Percentiles rank a stretch among this genome's conserved stretches.
Conservation (phyloP, 2,113 vertebrate species). For the Solea solea region DNA sequence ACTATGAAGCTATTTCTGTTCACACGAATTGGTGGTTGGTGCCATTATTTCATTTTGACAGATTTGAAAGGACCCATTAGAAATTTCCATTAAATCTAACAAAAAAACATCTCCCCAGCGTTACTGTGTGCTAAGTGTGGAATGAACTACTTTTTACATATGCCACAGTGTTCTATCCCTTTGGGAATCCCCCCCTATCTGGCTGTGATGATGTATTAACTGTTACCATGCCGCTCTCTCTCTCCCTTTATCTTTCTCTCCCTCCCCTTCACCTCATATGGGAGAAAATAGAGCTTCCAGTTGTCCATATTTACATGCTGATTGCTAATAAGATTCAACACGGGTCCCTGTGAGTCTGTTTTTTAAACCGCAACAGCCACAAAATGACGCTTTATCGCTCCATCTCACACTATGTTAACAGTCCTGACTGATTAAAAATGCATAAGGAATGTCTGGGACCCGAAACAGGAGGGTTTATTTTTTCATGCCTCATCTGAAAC, state of each 20-base stretch:
- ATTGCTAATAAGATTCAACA: conserved; percentile 55
- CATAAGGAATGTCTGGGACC: conserved; percentile 77
- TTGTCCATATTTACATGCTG: conserved; percentile 47
- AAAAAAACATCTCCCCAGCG: conserved; percentile 78
- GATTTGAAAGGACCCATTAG: conserved; percentile 77
- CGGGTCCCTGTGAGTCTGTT: conserved; percentile 47
- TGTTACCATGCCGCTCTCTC: conserved; percentile 66
- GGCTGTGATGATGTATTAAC: conserved; percentile 76
- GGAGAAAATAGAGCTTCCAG: conserved; percentile 55
- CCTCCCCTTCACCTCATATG: conserved; percentile 59
- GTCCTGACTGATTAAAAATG: conserved; percentile 78
- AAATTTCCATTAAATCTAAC: conserved; percentile 79
- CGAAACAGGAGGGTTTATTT: conserved; percentile 72
- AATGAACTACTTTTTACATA: conserved; percentile 82
- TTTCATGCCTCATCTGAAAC: conserved; percentile 75
- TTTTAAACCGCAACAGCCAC: conserved; percentile 54
- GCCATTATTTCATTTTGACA: conserved; percentile 76
- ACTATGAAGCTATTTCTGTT: conserved; percentile 75
- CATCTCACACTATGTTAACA: conserved; percentile 72
- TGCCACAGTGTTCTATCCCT: conserved; percentile 73
- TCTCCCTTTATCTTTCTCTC: neutral
- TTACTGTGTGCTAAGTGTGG: conserved; percentile 77
- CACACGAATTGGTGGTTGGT: conserved; percentile 55
- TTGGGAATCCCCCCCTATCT: conserved; percentile 70
- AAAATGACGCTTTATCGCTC: conserved; percentile 56